A percentile compares a stretch with the other conserved stretches of the same genome.
These are phyloP conservation scores for Isichthys henryi DNA, from an alignment of 2,113 vertebrate genomes.

Conservation along the genomic window DNA sequence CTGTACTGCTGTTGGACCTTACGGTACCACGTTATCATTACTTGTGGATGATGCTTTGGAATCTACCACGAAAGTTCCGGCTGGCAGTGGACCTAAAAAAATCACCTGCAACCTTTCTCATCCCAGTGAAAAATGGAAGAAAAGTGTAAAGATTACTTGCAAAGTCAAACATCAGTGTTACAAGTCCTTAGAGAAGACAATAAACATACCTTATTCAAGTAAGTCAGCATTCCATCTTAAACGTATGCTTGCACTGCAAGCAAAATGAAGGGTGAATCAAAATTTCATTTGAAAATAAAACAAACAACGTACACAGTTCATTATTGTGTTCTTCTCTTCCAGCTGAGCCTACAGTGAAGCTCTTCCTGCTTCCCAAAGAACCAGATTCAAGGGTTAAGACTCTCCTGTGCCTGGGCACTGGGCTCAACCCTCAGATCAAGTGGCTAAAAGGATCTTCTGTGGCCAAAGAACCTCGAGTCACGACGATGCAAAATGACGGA, in stretches of 20 bases:
- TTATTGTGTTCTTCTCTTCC: neutral
- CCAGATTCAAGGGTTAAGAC: slow-evolving; percentile 17
- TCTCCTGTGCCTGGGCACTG: slow-evolving; percentile 42
- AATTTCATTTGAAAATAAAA: neutral
- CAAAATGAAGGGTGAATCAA: neutral
- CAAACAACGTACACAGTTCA: neutral
- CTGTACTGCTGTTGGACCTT: slow-evolving; percentile 37
- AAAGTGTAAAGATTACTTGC: slow-evolving; percentile 32
- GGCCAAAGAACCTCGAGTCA: neutral
- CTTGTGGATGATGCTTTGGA: neutral
- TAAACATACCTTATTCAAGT: neutral
- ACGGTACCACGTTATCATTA: slow-evolving; percentile 39
- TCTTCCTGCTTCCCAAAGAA: slow-evolving; percentile 31
- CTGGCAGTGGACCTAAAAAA: neutral
- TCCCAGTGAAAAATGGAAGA: slow-evolving; percentile 18
- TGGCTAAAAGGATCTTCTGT: slow-evolving; percentile 37
- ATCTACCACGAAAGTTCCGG: fast-evolving
- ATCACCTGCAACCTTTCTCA: slow-evolving; percentile 28
- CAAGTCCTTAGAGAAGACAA: neutral
- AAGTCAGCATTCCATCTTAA: neutral
- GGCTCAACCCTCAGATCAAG: slow-evolving; percentile 48
- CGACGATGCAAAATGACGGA: slow-evolving; percentile 33
- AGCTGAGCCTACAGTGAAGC: slow-evolving; percentile 44
- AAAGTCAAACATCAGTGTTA: slow-evolving; percentile 46
- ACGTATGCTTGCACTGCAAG: neutral